Base-by-base conservation (phyloP, 2,113 vertebrate species). In the Strix aluco region DNA sequence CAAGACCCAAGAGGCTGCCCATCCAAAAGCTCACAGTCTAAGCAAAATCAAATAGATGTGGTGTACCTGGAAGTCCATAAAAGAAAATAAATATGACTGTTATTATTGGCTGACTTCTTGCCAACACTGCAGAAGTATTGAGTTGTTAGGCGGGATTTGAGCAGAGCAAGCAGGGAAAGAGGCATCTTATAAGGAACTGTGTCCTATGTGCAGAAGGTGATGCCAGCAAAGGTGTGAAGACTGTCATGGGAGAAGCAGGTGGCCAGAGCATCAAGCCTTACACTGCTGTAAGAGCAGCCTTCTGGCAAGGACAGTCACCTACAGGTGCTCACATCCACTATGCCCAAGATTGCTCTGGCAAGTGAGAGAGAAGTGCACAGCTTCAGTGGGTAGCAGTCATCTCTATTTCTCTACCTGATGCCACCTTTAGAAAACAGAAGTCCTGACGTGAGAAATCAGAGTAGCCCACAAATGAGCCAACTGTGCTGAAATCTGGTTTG, bases 401-500 rank as follows among this genome's bases (percentile, higher is more conserved):
- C 54, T 66, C 2, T 21, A 46, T 21, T 75, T 65, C 71, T 65
- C 54, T 38, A 44, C 32, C 52, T 65, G 57, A 77, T 26, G 80
- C 36, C 73, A 72, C 80, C 81, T 94, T 77, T 12, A 65, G 92
- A 95, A 94, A 94, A 89, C 61, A 77, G 73, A 89, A 57, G 54
- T 77, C 73, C 73, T 46, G 65, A 86, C 0, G 3, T 13, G 69
- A 91, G 90, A 61, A 92, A 91, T 79, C 72, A 65, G 95, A 79
- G 65, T 27, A 47, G 86, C 52, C 82, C 94, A 91, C 86, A 93
- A 87, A 95, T 57, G 92, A 94, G 91, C 92, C 92, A 94, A 95
- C 96, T 96, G 96, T 79, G 95, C 86, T 95, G 94, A 94, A 95
- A 94, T 94, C 44, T 94, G 92, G 83, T 94, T 88, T 79, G 86